phyloP scores from a whole-genome alignment of 2,113 vertebrate genomes.

The Leucoraja erinaceus region DNA sequence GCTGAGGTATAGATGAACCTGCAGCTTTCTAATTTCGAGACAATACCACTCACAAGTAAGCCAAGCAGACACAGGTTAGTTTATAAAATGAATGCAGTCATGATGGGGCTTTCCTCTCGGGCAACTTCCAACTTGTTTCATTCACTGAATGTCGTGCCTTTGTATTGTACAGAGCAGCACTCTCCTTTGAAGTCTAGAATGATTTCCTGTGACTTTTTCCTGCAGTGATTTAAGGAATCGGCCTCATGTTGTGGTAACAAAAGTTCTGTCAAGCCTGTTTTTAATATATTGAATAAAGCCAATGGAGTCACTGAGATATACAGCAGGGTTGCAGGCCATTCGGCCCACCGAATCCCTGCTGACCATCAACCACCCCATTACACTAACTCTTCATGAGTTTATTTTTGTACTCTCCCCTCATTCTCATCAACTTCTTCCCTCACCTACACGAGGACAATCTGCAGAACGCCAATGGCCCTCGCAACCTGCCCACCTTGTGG shows the following conservation, averaged over 20 bases:
- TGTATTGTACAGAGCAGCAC: background rate
- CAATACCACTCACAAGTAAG: background rate
- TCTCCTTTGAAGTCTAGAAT: constrained; percentile 3
- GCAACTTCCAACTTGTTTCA: background rate
- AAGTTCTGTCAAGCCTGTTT: background rate
- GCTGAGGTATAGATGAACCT: background rate
- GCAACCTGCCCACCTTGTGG: too few species aligned
- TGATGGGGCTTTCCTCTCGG: background rate
- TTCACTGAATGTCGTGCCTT: background rate
- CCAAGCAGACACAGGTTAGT: background rate
- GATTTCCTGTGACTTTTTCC: background rate
- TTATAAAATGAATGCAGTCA: background rate
- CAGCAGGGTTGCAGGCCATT: too few species aligned
- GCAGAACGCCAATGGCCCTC: too few species aligned
- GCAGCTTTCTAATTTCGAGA: background rate
- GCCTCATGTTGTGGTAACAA: background rate
- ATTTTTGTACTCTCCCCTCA: too few species aligned
- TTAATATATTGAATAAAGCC: background rate
- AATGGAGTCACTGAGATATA: background rate
- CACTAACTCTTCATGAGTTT: too few species aligned
- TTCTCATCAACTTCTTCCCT: too few species aligned
- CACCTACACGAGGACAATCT: too few species aligned
- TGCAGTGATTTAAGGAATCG: background rate
- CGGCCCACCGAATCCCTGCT: too few species aligned
- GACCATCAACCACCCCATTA: too few species aligned